Evolutionary conservation across 2,888 invertebrate genomes (phyloP).

Genomic region (Apotomis capreana): DNA sequence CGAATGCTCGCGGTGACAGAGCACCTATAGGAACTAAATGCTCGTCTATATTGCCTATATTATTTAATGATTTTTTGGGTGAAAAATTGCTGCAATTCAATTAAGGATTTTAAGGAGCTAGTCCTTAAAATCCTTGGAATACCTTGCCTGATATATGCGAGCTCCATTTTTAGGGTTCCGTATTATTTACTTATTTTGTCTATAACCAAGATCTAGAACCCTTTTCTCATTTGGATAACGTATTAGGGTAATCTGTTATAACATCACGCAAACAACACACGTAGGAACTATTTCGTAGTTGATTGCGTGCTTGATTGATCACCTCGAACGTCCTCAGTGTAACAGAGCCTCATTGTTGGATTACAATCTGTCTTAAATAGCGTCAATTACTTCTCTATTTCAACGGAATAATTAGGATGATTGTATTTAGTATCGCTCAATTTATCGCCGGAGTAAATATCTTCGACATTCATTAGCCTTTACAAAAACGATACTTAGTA

Average conservation of each 20-base stretch:
- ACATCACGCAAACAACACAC: conserved; percentile 16
- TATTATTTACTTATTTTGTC: not conserved
- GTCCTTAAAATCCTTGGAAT: not conserved
- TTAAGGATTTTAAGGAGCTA: too few relatives aligned
- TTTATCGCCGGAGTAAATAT: not conserved
- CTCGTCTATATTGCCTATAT: too few relatives aligned
- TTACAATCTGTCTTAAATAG: conserved; percentile 13
- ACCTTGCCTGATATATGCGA: not conserved
- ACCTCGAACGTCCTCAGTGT: conserved; percentile 9
- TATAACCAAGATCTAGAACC: conserved; percentile 6
- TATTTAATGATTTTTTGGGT: too few relatives aligned
- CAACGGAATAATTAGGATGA: conserved; percentile 8
- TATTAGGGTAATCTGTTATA: conserved; percentile 15
- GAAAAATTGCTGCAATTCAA: not conserved
- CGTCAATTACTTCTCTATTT: conserved; percentile 11
- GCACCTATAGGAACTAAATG: too few relatives aligned
- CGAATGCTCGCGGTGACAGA: too few relatives aligned
- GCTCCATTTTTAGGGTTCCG: not conserved
- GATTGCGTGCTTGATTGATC: conserved; percentile 29
- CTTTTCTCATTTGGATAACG: conserved; percentile 1
- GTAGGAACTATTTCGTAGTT: conserved; percentile 14
- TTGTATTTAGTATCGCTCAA: conserved; percentile 10
- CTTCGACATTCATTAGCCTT: too few relatives aligned
- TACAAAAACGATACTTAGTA: too few relatives aligned
- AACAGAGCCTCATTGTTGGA: conserved; percentile 16